These are phyloP conservation scores for Ceyx erithaca DNA, from an alignment of 2,797 vertebrate genomes.

Conservation along the genomic window DNA sequence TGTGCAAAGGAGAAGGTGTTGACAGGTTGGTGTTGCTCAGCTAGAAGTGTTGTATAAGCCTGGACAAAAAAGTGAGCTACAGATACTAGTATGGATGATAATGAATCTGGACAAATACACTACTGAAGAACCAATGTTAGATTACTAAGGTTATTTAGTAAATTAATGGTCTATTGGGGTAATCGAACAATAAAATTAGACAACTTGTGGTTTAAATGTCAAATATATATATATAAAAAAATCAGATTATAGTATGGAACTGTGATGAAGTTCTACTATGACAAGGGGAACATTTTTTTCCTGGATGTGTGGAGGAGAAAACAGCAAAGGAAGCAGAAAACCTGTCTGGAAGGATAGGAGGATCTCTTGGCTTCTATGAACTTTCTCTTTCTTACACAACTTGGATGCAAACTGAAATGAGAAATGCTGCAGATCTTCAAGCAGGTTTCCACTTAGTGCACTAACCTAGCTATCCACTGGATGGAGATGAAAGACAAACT, in stretches of 20 bases:
- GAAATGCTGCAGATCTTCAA: not conserved
- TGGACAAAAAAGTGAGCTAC: not conserved
- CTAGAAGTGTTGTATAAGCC: not conserved
- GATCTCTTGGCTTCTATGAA: not conserved
- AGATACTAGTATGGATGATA: not conserved
- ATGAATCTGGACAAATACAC: not conserved
- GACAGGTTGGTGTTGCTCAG: conserved; percentile 6
- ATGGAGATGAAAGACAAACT: not conserved
- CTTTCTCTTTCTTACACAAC: not conserved
- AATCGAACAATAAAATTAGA: not conserved
- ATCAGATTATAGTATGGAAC: not conserved
- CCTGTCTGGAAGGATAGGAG: not conserved
- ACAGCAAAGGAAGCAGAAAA: not conserved
- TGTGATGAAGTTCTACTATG: not conserved
- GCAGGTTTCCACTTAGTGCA: not conserved
- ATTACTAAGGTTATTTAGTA: not conserved
- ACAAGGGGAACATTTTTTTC: not conserved
- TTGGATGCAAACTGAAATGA: not conserved
- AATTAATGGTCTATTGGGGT: not conserved
- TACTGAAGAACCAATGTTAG: not conserved
- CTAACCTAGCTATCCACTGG: not conserved
- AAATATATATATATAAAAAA: not conserved
- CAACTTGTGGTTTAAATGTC: not conserved
- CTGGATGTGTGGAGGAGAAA: not conserved
- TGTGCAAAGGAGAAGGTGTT: conserved; percentile 1